Percentiles rank a stretch among this genome's conserved stretches.
Conservation (phyloP, 2,888 invertebrate genomes). For the Hetaerina titia region DNA sequence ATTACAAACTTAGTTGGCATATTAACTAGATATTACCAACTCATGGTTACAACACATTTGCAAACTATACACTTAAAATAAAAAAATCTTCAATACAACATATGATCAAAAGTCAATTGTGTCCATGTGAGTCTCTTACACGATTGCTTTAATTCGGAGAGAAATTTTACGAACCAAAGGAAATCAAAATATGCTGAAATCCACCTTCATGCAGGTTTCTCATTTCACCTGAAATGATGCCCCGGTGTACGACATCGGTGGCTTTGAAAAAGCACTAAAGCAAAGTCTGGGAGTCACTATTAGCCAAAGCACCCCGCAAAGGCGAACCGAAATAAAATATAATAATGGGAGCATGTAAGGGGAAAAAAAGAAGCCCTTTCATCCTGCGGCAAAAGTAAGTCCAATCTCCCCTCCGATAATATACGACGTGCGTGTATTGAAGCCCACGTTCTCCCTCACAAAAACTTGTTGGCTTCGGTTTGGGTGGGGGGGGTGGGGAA, state of each 20-base stretch:
- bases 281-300: not conserved
- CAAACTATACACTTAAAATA: too few species aligned
- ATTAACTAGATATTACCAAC: too few species aligned
- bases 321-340: not conserved
- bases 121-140: too few species aligned
- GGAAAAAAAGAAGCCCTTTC: not conserved
- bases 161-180: not conserved
- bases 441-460: not conserved
- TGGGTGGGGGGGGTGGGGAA: not conserved
- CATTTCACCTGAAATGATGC: too few species aligned
- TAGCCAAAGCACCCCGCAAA: not conserved
- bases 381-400: not conserved
- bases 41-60: too few species aligned
- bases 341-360: not conserved
- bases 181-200: not conserved
- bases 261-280: not conserved
- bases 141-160: too few species aligned
- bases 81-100: too few species aligned
- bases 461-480: constrained; percentile 26
- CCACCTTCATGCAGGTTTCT: too few species aligned
- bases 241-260: too few species aligned
- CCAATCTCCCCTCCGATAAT: not conserved
- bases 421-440: not conserved
- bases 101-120: too few species aligned
- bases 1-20: too few species aligned